Evolutionary conservation across 2,797 vertebrate species (phyloP).

Genomic region (Craterocephalus amniculus): DNA sequence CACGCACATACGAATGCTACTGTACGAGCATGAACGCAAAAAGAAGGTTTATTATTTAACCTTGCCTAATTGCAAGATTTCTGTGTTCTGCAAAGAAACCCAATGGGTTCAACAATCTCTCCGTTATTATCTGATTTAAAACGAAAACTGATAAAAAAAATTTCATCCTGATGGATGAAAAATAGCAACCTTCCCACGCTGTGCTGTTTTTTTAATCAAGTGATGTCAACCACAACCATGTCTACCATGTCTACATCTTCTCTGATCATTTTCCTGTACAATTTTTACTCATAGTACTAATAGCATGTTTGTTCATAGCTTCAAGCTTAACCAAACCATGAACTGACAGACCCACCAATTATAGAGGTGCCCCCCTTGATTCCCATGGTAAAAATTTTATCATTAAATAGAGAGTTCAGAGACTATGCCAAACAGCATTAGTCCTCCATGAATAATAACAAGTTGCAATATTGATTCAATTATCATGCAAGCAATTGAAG

Average conservation of each 20-base stretch:
- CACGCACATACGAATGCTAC: not conserved
- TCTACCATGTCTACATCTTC: constrained; percentile 10
- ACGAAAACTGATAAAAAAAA: constrained; percentile 7
- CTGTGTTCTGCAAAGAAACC: constrained; percentile 27
- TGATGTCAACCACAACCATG: constrained; percentile 19
- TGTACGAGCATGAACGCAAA: constrained; percentile 24
- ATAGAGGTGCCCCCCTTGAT: constrained; percentile 26
- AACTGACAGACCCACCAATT: constrained; percentile 50
- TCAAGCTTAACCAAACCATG: constrained; percentile 42
- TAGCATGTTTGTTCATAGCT: constrained; percentile 49
- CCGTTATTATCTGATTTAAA: not conserved
- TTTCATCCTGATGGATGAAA: constrained; percentile 14
- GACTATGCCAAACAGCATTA: constrained; percentile 59
- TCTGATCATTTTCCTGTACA: constrained; percentile 26
- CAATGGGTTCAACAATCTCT: constrained; percentile 5
- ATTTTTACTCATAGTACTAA: constrained; percentile 34
- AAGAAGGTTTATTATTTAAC: constrained; percentile 28
- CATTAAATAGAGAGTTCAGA: constrained; percentile 64
- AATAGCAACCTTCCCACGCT: constrained; percentile 6
- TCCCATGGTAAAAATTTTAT: constrained; percentile 52
- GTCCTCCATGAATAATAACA: constrained; percentile 66
- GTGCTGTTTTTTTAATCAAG: constrained; percentile 13
- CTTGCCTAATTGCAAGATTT: constrained; percentile 31
- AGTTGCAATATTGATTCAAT: constrained; percentile 73
- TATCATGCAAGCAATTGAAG: constrained; percentile 57